phyloP scores from a whole-genome alignment of 2,113 vertebrate species.

The Chloropsis hardwickii region DNA sequence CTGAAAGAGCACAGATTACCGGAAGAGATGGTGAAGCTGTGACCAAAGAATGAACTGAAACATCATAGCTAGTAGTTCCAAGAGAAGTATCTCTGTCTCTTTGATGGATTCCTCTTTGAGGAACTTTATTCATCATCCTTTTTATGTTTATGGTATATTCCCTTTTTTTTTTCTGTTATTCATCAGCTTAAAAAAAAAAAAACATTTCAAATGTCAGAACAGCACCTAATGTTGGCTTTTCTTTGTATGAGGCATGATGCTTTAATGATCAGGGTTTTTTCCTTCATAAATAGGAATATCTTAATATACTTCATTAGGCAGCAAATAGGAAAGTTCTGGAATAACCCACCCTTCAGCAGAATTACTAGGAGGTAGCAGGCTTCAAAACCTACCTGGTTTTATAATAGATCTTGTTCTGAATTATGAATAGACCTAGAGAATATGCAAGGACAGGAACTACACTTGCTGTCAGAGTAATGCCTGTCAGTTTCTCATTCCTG shows the following conservation, averaged over 20 bases:
- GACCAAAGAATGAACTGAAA: conserved; percentile 15
- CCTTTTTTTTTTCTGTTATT: not conserved
- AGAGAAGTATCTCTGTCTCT: not conserved
- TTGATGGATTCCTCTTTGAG: not conserved
- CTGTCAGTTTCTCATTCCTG: not conserved
- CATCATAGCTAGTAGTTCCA: not conserved
- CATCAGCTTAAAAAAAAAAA: not conserved
- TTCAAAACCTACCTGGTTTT: not conserved
- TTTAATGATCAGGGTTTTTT: not conserved
- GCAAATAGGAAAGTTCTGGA: not conserved
- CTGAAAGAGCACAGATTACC: not conserved
- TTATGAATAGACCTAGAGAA: not conserved
- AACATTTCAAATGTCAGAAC: not conserved
- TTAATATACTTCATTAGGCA: not conserved
- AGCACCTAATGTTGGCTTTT: not conserved
- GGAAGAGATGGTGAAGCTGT: not conserved
- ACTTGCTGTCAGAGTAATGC: not conserved
- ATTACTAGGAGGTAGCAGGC: not conserved
- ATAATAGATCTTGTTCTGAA: not conserved
- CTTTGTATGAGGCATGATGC: not conserved
- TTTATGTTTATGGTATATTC: not conserved
- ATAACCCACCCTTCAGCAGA: not conserved
- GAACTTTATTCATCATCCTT: not conserved
- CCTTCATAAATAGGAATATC: not conserved
- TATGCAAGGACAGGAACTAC: not conserved